phyloP scores from a whole-genome alignment of 2,888 invertebrate species.

The Noctua janthina region DNA sequence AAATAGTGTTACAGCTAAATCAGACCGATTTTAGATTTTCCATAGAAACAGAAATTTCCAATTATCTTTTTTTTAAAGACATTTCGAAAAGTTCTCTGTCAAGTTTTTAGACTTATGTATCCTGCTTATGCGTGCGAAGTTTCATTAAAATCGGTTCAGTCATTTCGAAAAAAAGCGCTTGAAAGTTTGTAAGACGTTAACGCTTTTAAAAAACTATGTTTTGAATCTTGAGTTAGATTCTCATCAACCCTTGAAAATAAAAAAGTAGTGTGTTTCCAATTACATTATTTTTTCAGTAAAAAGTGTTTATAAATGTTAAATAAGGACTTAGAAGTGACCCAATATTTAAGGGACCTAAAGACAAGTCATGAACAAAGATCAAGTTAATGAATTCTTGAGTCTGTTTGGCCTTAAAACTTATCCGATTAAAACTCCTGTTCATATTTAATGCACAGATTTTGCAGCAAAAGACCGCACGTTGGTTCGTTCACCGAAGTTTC shows the following conservation, averaged over 20 bases:
- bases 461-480: conserved; percentile 17
- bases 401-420: conserved; percentile 34
- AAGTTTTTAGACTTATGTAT: too few species aligned
- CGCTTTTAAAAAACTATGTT: not conserved
- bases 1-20: too few species aligned
- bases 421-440: conserved; percentile 41
- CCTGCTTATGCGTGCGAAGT: too few species aligned
- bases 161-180: too few species aligned
- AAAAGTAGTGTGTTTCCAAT: not conserved
- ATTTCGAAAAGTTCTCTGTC: too few species aligned
- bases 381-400: conserved; percentile 36
- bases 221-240: not conserved
- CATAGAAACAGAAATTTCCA: too few species aligned
- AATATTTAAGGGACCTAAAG: conserved; percentile 3
- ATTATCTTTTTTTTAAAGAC: too few species aligned
- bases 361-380: conserved; percentile 23
- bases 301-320: not conserved
- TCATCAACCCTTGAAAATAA: not conserved
- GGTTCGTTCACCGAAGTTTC: conserved; percentile 22
- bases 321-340: not conserved
- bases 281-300: not conserved
- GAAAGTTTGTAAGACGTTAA: too few species aligned
- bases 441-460: conserved; percentile 56
- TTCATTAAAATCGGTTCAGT: too few species aligned
- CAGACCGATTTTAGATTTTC: too few species aligned